phyloP scores from a whole-genome alignment of 2,888 invertebrate genomes.

The Sthenelais limicola region DNA sequence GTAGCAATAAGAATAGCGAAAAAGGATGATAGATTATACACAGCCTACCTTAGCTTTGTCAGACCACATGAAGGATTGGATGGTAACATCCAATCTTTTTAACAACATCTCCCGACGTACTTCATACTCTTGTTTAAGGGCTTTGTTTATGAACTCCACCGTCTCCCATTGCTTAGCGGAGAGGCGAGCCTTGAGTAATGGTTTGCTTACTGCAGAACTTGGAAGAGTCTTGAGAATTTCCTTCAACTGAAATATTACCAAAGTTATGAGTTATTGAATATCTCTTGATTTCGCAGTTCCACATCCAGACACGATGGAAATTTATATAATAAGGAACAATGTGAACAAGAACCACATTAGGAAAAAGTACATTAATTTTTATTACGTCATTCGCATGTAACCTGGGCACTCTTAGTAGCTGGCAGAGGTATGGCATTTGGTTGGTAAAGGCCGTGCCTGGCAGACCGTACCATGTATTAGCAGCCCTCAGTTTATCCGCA shows the following conservation, averaged over 20 bases:
- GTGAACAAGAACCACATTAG: too few relatives aligned
- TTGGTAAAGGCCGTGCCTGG: too few relatives aligned
- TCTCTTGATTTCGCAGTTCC: too few relatives aligned
- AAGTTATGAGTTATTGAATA: background rate
- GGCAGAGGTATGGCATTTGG: too few relatives aligned
- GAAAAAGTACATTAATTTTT: too few relatives aligned
- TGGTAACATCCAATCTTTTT: constrained; percentile 93
- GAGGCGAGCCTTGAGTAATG: constrained; percentile 82
- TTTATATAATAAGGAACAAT: too few relatives aligned
- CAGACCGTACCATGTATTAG: too few relatives aligned
- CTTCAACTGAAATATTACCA: constrained; percentile 74
- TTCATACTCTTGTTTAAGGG: constrained; percentile 86
- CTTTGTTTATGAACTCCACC: constrained; percentile 80
- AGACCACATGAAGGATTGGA: constrained; percentile 89
- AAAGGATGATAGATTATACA: background rate
- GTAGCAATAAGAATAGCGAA: too few relatives aligned
- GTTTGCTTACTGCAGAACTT: constrained; percentile 80
- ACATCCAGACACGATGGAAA: too few relatives aligned
- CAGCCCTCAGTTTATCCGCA: too few relatives aligned
- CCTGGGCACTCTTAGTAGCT: too few relatives aligned
- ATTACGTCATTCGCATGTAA: too few relatives aligned
- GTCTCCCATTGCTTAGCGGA: constrained; percentile 87
- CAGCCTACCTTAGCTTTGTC: constrained; percentile 76
- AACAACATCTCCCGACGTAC: constrained; percentile 88
- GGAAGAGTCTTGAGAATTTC: constrained; percentile 67